phyloP scores from a whole-genome alignment of 2,888 invertebrate genomes.

The Troides aeacus region DNA sequence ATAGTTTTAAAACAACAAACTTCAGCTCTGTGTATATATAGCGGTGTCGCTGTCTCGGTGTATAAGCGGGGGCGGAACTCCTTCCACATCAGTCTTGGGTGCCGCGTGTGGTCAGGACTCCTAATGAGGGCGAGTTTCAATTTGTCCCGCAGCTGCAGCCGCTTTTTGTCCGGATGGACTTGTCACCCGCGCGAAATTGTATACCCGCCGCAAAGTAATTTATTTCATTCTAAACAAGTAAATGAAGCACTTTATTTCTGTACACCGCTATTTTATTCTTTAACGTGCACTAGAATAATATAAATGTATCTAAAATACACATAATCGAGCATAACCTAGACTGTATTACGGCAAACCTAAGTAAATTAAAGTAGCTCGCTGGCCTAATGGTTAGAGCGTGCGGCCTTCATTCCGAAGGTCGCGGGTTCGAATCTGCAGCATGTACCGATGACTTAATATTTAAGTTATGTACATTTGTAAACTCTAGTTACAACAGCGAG shows the following conservation, averaged over 20 bases:
- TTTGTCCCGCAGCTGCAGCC: conserved; percentile 48
- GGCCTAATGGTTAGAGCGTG: too few species aligned
- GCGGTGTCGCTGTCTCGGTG: not conserved
- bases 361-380: too few species aligned
- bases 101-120: conserved; percentile 29
- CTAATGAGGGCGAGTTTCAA: conserved; percentile 58
- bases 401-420: too few species aligned
- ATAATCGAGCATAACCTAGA: too few species aligned
- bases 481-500: too few species aligned
- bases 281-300: too few species aligned
- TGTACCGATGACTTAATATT: too few species aligned
- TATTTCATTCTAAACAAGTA: conserved; percentile 36
- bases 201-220: conserved; percentile 35
- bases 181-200: conserved; percentile 47
- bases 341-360: too few species aligned
- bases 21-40: not conserved
- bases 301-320: too few species aligned
- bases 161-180: conserved; percentile 45
- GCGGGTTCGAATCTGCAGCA: too few species aligned
- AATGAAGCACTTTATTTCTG: conserved; percentile 24
- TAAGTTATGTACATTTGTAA: too few species aligned
- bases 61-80: conserved; percentile 8
- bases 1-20: not conserved
- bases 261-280: not conserved
- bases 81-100: conserved; percentile 36